These are phyloP conservation scores for Ciconia stormi DNA, from an alignment of 2,113 vertebrate species.

Conservation along the genomic window DNA sequence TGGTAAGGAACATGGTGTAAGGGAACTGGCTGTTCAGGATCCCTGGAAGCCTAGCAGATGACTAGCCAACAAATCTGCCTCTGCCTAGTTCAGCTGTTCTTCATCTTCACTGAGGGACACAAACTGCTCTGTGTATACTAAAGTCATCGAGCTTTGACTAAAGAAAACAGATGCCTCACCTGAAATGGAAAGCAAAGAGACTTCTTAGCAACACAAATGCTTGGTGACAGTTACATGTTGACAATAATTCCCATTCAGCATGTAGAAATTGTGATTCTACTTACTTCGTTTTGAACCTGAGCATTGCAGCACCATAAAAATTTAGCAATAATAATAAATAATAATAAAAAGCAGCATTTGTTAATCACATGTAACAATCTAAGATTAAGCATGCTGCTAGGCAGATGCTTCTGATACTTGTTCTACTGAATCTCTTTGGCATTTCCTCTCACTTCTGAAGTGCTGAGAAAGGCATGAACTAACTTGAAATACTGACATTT, in stretches of 20 bases:
- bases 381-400: not conserved
- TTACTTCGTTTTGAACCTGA: not conserved
- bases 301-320: not conserved
- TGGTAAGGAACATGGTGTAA: not conserved
- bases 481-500: not conserved
- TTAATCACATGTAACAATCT: not conserved
- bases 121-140: not conserved
- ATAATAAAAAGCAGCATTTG: not conserved
- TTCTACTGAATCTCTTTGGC: not conserved
- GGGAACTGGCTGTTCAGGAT: not conserved
- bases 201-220: not conserved
- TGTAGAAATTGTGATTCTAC: not conserved
- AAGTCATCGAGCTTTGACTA: not conserved
- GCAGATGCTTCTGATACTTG: not conserved
- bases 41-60: not conserved
- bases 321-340: too few relatives aligned
- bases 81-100: not conserved
- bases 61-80: not conserved
- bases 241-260: not conserved
- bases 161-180: not conserved
- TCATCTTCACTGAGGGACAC: not conserved
- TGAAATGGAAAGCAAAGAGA: not conserved
- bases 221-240: not conserved
- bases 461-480: not conserved
- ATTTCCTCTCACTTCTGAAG: constrained; percentile 2